phyloP scores from a whole-genome alignment of 2,113 vertebrate genomes.

The Apodemus speciosus region DNA sequence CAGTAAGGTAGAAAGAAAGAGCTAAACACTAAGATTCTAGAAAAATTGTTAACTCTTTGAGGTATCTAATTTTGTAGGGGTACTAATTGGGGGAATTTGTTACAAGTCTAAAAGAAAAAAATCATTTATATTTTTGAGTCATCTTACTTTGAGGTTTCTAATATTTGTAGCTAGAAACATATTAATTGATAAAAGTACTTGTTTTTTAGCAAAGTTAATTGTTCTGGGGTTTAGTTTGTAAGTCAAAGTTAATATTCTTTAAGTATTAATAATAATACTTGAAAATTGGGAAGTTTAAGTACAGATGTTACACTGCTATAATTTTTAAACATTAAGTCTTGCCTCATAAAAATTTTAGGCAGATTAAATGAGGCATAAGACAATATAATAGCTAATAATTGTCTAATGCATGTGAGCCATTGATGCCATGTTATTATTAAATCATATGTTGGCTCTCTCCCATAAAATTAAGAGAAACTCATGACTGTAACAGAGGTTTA shows the following conservation, averaged over 20 bases:
- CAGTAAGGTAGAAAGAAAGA: background rate
- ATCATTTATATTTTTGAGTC: background rate
- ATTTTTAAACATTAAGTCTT: background rate
- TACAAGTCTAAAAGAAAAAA: background rate
- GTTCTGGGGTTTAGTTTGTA: constrained; percentile 29
- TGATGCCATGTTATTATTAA: background rate
- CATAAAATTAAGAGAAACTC: constrained; percentile 3
- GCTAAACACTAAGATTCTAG: background rate
- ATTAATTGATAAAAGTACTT: background rate
- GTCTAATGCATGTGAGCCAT: background rate
- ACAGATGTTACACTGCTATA: background rate
- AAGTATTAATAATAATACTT: background rate
- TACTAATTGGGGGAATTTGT: background rate
- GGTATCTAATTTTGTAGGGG: background rate
- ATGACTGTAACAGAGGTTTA: background rate
- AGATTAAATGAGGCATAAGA: constrained; percentile 14
- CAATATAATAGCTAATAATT: background rate
- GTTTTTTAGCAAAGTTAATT: constrained; percentile 12
- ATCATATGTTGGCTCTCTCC: background rate
- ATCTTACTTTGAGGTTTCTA: background rate
- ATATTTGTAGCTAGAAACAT: background rate
- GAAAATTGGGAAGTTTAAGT: background rate
- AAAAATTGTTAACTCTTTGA: background rate
- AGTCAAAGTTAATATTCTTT: background rate
- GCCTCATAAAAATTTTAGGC: background rate